These are phyloP conservation scores for Anniella stebbinsi DNA, from an alignment of 2,797 vertebrate genomes.

Conservation along the genomic window DNA sequence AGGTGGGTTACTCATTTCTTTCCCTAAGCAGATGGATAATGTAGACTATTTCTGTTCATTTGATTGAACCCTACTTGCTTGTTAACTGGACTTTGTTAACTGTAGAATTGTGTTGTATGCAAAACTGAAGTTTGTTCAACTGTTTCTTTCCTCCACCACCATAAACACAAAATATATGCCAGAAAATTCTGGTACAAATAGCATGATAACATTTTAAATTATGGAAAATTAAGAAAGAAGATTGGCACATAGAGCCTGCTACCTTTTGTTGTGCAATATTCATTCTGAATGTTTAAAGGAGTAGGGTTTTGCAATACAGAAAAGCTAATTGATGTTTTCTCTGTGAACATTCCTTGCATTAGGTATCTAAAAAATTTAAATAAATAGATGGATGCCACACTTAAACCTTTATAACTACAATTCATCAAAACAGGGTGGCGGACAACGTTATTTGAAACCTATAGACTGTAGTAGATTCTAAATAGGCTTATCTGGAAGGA, in stretches of 20 bases:
- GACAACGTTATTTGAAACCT: not conserved
- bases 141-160: not conserved
- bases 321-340: not conserved
- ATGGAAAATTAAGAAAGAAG: not conserved
- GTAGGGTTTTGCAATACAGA: not conserved
- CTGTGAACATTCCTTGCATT: not conserved
- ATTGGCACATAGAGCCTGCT: not conserved
- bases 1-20: not conserved
- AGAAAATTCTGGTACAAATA: constrained; percentile 2
- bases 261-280: not conserved
- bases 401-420: not conserved
- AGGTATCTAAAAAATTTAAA: not conserved
- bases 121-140: not conserved
- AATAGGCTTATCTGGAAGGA: constrained; percentile 4
- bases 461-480: constrained; percentile 29
- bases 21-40: constrained; percentile 22
- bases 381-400: not conserved
- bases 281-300: not conserved
- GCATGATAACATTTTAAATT: not conserved
- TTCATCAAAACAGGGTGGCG: constrained; percentile 10
- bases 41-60: constrained; percentile 38
- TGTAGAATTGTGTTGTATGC: constrained; percentile 20
- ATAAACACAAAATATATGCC: not conserved
- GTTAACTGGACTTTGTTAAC: not conserved
- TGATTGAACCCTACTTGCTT: constrained; percentile 55